A percentile compares a stretch with the other conserved stretches of the same genome.
phyloP scores from a whole-genome alignment of 2,113 vertebrate species.

The Gadus chalcogrammus region DNA sequence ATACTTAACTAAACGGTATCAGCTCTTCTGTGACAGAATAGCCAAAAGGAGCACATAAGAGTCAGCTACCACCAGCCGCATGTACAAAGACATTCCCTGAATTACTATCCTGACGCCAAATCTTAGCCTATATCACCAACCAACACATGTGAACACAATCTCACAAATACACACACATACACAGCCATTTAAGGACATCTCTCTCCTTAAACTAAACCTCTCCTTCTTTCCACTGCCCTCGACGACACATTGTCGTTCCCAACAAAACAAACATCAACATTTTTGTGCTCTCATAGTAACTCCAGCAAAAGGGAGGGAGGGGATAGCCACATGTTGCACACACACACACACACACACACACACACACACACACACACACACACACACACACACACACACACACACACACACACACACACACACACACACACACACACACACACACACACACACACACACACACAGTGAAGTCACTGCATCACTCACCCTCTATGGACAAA shows the following conservation, averaged over 20 bases:
- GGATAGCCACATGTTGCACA: constrained; percentile 49
- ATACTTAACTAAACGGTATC: no score
- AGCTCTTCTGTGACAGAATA: constrained; percentile 5
- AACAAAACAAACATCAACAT: constrained; percentile 62
- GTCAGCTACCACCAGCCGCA: constrained; percentile 5
- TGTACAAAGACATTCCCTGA: constrained; percentile 16
- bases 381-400: constrained; percentile 38
- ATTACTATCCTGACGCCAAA: constrained; percentile 26
- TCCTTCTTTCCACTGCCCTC: constrained; percentile 40
- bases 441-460: constrained; percentile 21
- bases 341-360: constrained; percentile 25
- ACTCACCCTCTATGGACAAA: constrained; percentile 53
- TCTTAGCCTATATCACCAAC: constrained; percentile 9
- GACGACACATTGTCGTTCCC: constrained; percentile 56
- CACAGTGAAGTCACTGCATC: constrained; percentile 59
- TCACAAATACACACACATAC: constrained; percentile 18
- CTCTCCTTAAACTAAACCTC: constrained; percentile 37
- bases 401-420: constrained; percentile 26
- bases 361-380: constrained; percentile 31
- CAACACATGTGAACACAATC: constrained; percentile 17
- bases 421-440: constrained; percentile 21
- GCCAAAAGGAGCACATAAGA: not conserved
- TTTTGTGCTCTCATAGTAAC: constrained; percentile 55
- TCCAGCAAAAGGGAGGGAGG: constrained; percentile 65
- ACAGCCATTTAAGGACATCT: constrained; percentile 70